phyloP scores from a whole-genome alignment of 92 coral and sea anemone genomes.

The Heteractis magnifica region DNA sequence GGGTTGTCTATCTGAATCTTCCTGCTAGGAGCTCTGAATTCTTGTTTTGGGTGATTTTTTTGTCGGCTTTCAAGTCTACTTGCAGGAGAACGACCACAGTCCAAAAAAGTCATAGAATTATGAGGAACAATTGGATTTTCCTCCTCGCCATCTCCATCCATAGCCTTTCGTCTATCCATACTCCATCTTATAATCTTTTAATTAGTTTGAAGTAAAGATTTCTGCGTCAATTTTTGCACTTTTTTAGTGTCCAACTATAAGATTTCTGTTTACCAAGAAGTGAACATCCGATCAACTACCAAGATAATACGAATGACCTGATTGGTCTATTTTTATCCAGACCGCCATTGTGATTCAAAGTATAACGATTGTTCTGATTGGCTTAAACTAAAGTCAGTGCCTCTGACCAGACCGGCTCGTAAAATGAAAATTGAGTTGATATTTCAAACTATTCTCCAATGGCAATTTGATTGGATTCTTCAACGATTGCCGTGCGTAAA shows the following conservation, averaged over 20 bases:
- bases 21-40: not conserved
- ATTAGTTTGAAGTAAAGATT: not conserved
- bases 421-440: too few relatives aligned
- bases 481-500: too few relatives aligned
- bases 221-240: not conserved
- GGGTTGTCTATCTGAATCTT: not conserved
- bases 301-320: conserved; percentile 19
- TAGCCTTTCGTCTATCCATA: conserved; percentile 28
- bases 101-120: conserved; percentile 60
- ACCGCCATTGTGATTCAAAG: conserved; percentile 19
- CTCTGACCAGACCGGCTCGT: not conserved
- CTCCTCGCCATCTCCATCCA: conserved; percentile 79
- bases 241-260: not conserved
- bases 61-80: conserved; percentile 24
- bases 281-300: conserved; percentile 12
- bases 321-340: conserved; percentile 23
- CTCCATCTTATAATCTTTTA: conserved; percentile 1
- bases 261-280: conserved; percentile 22
- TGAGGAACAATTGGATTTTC: conserved; percentile 80
- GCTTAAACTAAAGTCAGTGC: not conserved
- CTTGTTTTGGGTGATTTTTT: not conserved
- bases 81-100: conserved; percentile 58
- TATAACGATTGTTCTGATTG: conserved; percentile 33
- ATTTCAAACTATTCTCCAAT: too few relatives aligned
- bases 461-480: too few relatives aligned